Conservation (phyloP, 2,797 vertebrate genomes). For the Sebastes iracundus region DNA sequence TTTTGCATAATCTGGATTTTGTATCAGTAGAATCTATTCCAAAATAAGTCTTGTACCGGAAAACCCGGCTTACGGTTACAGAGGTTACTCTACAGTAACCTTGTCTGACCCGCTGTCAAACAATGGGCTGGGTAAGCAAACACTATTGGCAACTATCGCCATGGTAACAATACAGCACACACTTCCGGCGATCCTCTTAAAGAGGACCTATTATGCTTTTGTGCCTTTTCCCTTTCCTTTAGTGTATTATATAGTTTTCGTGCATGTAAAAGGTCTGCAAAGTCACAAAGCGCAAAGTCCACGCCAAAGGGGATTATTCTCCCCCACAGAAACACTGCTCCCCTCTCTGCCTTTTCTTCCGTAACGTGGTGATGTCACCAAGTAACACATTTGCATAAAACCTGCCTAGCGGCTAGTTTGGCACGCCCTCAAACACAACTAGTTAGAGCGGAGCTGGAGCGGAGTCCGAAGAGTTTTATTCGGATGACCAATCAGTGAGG, state of each 20-base stretch:
- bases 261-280: not conserved
- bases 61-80: not conserved
- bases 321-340: not conserved
- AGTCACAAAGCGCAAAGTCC: not conserved
- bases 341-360: not conserved
- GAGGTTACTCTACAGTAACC: conserved; percentile 20
- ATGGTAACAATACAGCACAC: conserved; percentile 53
- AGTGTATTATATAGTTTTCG: not conserved
- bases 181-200: conserved; percentile 31
- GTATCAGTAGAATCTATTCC: not conserved
- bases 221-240: not conserved
- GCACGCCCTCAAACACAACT: too few relatives aligned
- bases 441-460: too few relatives aligned
- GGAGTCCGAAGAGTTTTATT: rapidly evolving
- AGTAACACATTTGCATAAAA: not conserved
- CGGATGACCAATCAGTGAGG: too few relatives aligned
- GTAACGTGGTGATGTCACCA: not conserved
- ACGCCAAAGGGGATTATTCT: not conserved
- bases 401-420: too few relatives aligned
- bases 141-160: conserved; percentile 40
- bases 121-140: conserved; percentile 23
- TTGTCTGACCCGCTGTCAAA: conserved; percentile 33
- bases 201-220: not conserved
- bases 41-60: not conserved
- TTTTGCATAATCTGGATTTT: not conserved